Conservation (phyloP, 2,797 vertebrate species). For the Apogon hyalosoma region DNA sequence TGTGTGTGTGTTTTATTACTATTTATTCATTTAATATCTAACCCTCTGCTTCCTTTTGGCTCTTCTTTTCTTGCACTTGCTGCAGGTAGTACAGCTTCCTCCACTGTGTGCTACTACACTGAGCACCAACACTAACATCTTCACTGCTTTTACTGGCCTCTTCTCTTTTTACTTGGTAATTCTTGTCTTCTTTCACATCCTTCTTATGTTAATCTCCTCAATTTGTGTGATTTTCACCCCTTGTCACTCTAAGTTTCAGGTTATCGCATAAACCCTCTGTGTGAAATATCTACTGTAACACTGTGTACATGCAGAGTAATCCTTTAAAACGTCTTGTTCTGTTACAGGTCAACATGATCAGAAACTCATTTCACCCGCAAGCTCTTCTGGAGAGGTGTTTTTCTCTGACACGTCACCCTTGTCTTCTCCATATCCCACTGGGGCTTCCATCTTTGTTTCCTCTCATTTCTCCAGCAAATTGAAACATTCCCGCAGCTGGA, state of each 20-base stretch:
- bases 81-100: conserved; percentile 94
- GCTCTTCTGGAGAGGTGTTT: conserved; percentile 75
- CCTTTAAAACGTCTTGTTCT: conserved; percentile 34
- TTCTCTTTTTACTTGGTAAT: conserved; percentile 97
- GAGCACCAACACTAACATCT: conserved; percentile 98
- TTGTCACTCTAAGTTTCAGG: neutral
- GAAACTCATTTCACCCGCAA: conserved; percentile 83
- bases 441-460: conserved; percentile 80
- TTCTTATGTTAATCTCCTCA: conserved; percentile 78
- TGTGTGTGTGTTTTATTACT: neutral
- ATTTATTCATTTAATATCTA: conserved; percentile 52
- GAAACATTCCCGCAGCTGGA: conserved; percentile 81
- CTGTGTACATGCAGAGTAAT: neutral
- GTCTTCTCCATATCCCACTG: conserved; percentile 83
- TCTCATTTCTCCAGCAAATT: conserved; percentile 77
- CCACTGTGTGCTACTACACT: conserved; percentile 98
- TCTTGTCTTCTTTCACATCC: conserved; percentile 77
- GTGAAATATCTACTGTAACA: neutral
- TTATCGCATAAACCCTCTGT: conserved; percentile 2
- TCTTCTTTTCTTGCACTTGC: conserved; percentile 87
- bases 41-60: conserved; percentile 70
- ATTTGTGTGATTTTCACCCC: neutral
- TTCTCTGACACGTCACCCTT: conserved; percentile 85
- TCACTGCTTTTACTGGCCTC: conserved; percentile 96
- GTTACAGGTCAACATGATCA: conserved; percentile 86